Evolutionary conservation across 2,888 invertebrate genomes (phyloP).

Genomic region (Philaethria dido): DNA sequence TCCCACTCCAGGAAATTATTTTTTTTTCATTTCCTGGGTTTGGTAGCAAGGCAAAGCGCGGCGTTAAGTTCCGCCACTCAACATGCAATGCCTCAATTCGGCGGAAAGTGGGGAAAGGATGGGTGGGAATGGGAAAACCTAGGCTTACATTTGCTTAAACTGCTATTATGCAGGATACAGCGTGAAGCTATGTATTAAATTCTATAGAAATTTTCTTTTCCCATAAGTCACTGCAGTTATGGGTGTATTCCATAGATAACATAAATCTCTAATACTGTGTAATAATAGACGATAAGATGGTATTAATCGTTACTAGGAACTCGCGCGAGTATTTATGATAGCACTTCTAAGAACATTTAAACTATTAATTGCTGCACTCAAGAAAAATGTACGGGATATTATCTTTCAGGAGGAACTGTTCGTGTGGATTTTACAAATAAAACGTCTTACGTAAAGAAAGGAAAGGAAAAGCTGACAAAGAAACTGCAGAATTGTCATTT

Average conservation of each 20-base stretch:
- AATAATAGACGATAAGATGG: slow-evolving; percentile 23
- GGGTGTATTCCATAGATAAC: neutral
- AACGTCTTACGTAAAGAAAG: neutral
- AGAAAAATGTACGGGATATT: slow-evolving; percentile 25
- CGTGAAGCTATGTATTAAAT: neutral
- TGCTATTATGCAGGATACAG: too few relatives aligned
- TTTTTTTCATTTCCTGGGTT: too few relatives aligned
- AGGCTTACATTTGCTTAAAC: too few relatives aligned
- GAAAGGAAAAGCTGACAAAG: neutral
- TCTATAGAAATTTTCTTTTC: neutral
- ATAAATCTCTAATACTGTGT: slow-evolving; percentile 8
- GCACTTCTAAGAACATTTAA: slow-evolving; percentile 26
- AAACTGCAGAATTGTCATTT: neutral
- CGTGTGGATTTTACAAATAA: slow-evolving; percentile 17
- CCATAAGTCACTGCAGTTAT: neutral
- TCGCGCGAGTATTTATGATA: slow-evolving; percentile 18
- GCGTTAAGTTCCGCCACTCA: too few relatives aligned
- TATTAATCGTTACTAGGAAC: slow-evolving; percentile 18
- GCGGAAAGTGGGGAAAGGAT: too few relatives aligned
- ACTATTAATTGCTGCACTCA: slow-evolving; percentile 25
- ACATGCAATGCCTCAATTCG: too few relatives aligned
- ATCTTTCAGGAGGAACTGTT: slow-evolving; percentile 12
- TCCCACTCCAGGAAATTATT: too few relatives aligned
- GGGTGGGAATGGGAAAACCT: too few relatives aligned
- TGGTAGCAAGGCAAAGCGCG: too few relatives aligned